phyloP scores from a whole-genome alignment of 2,113 vertebrate genomes.

The Nestor notabilis region DNA sequence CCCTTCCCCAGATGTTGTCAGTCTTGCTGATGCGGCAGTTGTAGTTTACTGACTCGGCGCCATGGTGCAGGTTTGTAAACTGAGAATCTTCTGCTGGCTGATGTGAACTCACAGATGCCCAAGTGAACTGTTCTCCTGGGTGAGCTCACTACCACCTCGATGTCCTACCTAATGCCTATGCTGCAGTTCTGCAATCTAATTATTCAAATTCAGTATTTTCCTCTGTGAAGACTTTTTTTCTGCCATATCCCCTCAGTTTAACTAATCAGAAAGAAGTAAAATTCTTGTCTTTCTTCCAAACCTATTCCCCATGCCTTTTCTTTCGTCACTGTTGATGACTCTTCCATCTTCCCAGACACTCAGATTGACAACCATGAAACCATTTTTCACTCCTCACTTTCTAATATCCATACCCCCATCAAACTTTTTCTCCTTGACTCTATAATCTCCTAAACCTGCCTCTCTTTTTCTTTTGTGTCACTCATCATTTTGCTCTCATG shows the following conservation, averaged over 20 bases:
- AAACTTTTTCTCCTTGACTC: neutral
- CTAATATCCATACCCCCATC: neutral
- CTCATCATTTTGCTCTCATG: slow-evolving; percentile 3
- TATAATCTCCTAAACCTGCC: neutral
- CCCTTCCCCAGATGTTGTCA: slow-evolving; percentile 3
- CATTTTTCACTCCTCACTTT: slow-evolving; percentile 50
- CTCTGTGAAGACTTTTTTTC: neutral
- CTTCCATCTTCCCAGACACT: slow-evolving; percentile 13
- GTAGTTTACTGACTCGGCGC: neutral
- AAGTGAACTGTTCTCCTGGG: neutral
- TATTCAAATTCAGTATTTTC: neutral
- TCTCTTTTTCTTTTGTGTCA: slow-evolving; percentile 7
- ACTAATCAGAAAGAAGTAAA: neutral
- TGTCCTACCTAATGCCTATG: neutral
- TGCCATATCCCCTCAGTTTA: accelerated
- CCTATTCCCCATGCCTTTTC: neutral
- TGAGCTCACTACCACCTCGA: neutral
- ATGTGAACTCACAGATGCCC: neutral
- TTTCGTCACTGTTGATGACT: neutral
- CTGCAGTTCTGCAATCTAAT: neutral
- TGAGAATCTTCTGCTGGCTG: neutral
- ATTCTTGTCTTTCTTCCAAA: slow-evolving; percentile 30
- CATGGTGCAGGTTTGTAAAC: neutral
- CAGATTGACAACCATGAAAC: slow-evolving; percentile 6
- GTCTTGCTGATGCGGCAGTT: slow-evolving; percentile 11